phyloP scores from a whole-genome alignment of 2,888 invertebrate genomes.

The Arge pagana region DNA sequence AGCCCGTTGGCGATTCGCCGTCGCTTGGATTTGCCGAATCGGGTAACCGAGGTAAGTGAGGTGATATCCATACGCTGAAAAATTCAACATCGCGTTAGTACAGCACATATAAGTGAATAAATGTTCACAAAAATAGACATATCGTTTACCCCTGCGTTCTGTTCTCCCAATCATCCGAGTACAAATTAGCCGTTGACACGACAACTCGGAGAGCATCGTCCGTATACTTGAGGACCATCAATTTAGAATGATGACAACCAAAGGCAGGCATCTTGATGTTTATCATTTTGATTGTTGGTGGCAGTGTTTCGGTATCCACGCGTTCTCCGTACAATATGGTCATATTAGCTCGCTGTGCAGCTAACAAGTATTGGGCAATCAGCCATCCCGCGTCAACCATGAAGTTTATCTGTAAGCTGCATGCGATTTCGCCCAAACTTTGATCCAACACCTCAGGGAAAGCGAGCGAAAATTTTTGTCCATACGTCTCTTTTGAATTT shows the following conservation, averaged over 20 bases:
- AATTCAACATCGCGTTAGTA: too few species aligned
- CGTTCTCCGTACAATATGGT: constrained; percentile 37
- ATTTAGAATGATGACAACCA: constrained; percentile 64
- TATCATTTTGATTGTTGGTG: constrained; percentile 40
- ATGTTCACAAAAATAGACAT: constrained; percentile 9
- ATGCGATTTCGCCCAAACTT: constrained; percentile 75
- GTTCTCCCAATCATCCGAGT: constrained; percentile 91
- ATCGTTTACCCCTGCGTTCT: constrained; percentile 83
- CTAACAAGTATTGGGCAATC: constrained; percentile 80
- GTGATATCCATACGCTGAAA: constrained; percentile 89
- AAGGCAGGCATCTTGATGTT: constrained; percentile 41
- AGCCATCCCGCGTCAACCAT: constrained; percentile 93
- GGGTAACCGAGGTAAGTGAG: constrained; percentile 70
- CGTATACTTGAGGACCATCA: constrained; percentile 84
- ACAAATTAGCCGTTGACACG: constrained; percentile 90
- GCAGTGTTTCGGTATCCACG: constrained; percentile 35
- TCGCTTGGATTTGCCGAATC: constrained; percentile 59
- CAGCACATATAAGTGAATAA: too few species aligned
- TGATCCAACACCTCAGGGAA: constrained; percentile 79
- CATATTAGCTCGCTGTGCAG: constrained; percentile 68
- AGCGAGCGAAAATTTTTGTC: constrained; percentile 70
- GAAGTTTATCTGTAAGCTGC: constrained; percentile 87
- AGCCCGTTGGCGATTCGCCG: constrained; percentile 84
- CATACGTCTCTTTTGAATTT: constrained; percentile 66
- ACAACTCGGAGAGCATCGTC: constrained; percentile 83